phyloP scores from a whole-genome alignment of 1,140 invertebrate species.

The Pachyrhynchus sulphureomaculatus region DNA sequence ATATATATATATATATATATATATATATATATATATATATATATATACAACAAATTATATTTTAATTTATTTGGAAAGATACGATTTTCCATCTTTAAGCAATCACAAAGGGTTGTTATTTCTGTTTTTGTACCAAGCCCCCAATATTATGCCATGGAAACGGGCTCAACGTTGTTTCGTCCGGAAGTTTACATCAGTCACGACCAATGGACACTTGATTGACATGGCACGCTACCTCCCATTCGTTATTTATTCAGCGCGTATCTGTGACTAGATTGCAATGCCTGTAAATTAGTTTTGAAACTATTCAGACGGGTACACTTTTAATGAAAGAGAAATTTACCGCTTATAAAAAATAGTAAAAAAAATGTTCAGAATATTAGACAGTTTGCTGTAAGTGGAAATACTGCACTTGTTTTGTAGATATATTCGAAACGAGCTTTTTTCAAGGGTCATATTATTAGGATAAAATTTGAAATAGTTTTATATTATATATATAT shows the following conservation, averaged over 20 bases:
- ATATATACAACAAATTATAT: neutral
- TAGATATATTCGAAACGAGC: no score
- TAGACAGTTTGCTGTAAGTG: no score
- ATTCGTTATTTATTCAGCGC: constrained; percentile 36
- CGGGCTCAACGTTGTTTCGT: constrained; percentile 12
- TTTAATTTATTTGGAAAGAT: neutral
- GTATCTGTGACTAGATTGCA: constrained; percentile 6
- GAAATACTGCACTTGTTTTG: no score
- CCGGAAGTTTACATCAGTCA: constrained; percentile 36
- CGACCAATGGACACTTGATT: constrained; percentile 36
- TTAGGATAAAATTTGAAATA: no score
- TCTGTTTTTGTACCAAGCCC: neutral
- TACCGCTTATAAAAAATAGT: no score
- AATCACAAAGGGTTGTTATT: constrained; percentile 8
- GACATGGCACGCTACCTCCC: constrained; percentile 36
- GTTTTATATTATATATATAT: no score
- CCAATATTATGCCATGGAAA: constrained; percentile 6
- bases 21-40: no score
- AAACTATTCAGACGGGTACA: no score
- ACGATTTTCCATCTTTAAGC: constrained; percentile 8
- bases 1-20: no score
- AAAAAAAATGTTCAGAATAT: no score
- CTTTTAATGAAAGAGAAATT: neutral
- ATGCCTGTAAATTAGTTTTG: neutral
- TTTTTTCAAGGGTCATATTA: no score